Evolutionary conservation across 2,888 invertebrate genomes (phyloP).

Genomic region (Drosophila diplacantha): DNA sequence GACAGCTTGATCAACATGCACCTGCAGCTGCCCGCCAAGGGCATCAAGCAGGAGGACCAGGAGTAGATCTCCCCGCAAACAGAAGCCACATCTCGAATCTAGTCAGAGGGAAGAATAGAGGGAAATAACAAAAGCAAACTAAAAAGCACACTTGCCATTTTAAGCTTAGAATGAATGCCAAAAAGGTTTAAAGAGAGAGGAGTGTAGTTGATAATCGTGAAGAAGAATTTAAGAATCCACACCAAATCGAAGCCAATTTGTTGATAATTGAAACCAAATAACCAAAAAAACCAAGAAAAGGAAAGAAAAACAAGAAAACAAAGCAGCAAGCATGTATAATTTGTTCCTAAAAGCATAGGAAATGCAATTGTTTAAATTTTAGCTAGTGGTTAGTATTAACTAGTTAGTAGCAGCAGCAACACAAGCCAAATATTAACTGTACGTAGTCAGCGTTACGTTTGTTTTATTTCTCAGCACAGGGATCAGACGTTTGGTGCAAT

Average conservation of each 20-base stretch:
- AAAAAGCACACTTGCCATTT: conserved; percentile 27
- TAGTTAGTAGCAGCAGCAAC: conserved; percentile 19
- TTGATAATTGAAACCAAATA: conserved; percentile 48
- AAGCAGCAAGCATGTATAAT: conserved; percentile 2
- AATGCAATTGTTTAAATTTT: conserved; percentile 23
- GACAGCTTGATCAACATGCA: conserved; percentile 46
- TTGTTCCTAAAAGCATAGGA: conserved; percentile 14
- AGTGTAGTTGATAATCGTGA: conserved; percentile 8
- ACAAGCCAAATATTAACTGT: conserved; percentile 34
- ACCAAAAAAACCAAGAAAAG: neutral
- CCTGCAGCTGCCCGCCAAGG: conserved; percentile 56
- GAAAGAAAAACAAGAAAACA: neutral
- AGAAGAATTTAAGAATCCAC: conserved; percentile 36
- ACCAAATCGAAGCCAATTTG: conserved; percentile 32
- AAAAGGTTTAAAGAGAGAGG: conserved; percentile 12
- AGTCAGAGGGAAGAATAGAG: conserved; percentile 19
- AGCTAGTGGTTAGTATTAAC: conserved; percentile 9
- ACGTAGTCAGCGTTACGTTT: conserved; percentile 16
- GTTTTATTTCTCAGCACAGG: conserved; percentile 18
- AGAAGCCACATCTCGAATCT: conserved; percentile 30
- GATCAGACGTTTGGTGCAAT: conserved; percentile 12
- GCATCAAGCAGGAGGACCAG: conserved; percentile 72
- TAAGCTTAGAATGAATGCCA: conserved; percentile 31
- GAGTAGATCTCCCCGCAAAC: conserved; percentile 47
- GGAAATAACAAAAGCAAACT: neutral